phyloP scores from a whole-genome alignment of 1,140 invertebrate genomes.

The Colletes latitarsis region DNA sequence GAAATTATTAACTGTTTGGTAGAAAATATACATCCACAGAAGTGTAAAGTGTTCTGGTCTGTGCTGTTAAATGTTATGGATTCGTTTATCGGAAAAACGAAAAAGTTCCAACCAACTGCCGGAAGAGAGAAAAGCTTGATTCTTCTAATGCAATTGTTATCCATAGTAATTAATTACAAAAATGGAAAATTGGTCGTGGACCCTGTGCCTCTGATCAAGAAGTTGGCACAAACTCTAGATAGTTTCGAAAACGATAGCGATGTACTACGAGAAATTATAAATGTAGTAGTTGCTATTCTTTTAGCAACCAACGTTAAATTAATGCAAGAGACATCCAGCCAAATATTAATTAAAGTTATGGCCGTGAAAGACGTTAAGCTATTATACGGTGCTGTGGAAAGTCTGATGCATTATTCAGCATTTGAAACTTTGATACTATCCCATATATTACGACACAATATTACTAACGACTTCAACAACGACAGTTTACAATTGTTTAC shows the following conservation, averaged over 20 bases:
- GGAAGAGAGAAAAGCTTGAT: slow-evolving; percentile 71
- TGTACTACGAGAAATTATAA: slow-evolving; percentile 81
- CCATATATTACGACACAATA: slow-evolving; percentile 84
- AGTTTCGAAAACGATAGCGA: slow-evolving; percentile 77
- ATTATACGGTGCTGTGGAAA: slow-evolving; percentile 84
- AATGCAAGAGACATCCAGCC: slow-evolving; percentile 86
- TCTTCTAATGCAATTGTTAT: slow-evolving; percentile 82
- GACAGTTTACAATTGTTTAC: slow-evolving; percentile 84
- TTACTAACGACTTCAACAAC: slow-evolving; percentile 81
- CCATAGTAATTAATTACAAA: slow-evolving; percentile 83
- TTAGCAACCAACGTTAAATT: slow-evolving; percentile 84
- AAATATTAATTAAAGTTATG: slow-evolving; percentile 84
- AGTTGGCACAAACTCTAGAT: slow-evolving; percentile 78
- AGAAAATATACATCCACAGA: slow-evolving; percentile 82
- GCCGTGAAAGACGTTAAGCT: slow-evolving; percentile 81
- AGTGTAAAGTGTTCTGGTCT: slow-evolving; percentile 84
- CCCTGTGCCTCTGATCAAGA: slow-evolving; percentile 81
- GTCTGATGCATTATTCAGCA: slow-evolving; percentile 84
- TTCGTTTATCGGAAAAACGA: slow-evolving; percentile 57
- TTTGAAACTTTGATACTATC: slow-evolving; percentile 90
- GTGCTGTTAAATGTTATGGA: slow-evolving; percentile 71
- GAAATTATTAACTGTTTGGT: slow-evolving; percentile 84
- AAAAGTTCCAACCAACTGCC: neutral
- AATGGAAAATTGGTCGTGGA: slow-evolving; percentile 85
- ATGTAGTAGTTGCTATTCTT: slow-evolving; percentile 83